A percentile compares a stretch with the other conserved stretches of the same genome.
phyloP scores from a whole-genome alignment of 2,888 invertebrate species.

The Lamellibrachia satsuma region DNA sequence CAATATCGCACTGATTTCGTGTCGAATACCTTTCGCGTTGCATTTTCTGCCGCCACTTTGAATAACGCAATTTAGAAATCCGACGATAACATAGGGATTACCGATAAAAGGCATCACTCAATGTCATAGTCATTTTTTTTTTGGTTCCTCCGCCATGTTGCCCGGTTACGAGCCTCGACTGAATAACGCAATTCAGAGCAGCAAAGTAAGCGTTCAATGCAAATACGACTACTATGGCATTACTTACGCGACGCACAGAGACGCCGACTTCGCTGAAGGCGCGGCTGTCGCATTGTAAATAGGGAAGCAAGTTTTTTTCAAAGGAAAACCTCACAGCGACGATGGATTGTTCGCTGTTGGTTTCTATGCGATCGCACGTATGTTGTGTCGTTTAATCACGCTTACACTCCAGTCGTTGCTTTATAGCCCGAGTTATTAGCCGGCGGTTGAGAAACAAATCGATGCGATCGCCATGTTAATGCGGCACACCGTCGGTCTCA shows the following conservation, averaged over 20 bases:
- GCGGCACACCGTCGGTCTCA: background rate
- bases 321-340: background rate
- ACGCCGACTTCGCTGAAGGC: background rate
- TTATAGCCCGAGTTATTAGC: background rate
- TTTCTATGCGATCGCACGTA: background rate
- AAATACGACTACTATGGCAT: background rate
- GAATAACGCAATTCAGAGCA: slow-evolving; percentile 1
- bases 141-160: background rate
- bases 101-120: background rate
- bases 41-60: background rate
- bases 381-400: background rate
- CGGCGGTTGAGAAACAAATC: background rate
- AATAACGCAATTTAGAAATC: background rate
- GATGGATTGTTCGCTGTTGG: background rate
- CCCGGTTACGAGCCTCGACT: background rate
- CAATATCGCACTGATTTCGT: background rate
- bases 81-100: background rate
- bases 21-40: background rate
- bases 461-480: background rate
- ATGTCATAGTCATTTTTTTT: background rate
- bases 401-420: background rate
- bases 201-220: background rate
- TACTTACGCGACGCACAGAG: background rate
- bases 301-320: background rate
- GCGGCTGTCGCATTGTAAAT: background rate